Evolutionary conservation across 2,797 vertebrate species (phyloP).

Genomic region (Chanos chanos): DNA sequence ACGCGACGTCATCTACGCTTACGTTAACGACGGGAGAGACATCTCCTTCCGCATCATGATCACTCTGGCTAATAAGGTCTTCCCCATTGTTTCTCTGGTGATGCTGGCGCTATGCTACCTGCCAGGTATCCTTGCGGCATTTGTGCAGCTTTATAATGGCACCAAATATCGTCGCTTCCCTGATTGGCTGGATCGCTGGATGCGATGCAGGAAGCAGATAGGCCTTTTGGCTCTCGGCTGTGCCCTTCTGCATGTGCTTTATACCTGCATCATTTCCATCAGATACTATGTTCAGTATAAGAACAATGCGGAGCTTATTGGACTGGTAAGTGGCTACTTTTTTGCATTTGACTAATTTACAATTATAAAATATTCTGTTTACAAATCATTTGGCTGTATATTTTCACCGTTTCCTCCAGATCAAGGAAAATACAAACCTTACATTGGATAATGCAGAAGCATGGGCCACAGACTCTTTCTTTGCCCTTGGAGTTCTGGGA

Average conservation of each 20-base stretch:
- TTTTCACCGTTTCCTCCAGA: conserved; percentile 58
- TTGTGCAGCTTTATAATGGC: conserved; percentile 88
- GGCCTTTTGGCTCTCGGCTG: conserved; percentile 86
- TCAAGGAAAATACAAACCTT: conserved; percentile 68
- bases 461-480: conserved; percentile 82
- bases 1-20: conserved; percentile 74
- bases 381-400: too few relatives aligned
- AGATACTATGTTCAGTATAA: conserved; percentile 78
- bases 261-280: conserved; percentile 82
- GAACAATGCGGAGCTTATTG: conserved; percentile 26
- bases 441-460: conserved; percentile 61
- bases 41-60: conserved; percentile 77
- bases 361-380: not conserved
- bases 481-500: conserved; percentile 84
- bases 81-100: conserved; percentile 79
- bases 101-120: conserved; percentile 89
- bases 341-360: too few relatives aligned
- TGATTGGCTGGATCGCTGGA: conserved; percentile 91
- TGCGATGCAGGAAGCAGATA: conserved; percentile 94
- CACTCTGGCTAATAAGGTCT: conserved; percentile 85
- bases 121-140: conserved; percentile 84
- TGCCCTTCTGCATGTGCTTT: conserved; percentile 85
- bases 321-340: conserved; percentile 81
- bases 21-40: conserved; percentile 60
- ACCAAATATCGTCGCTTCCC: conserved; percentile 93